Evolutionary conservation across 2,888 invertebrate species (phyloP).

Genomic region (Xanthorhoe designata): DNA sequence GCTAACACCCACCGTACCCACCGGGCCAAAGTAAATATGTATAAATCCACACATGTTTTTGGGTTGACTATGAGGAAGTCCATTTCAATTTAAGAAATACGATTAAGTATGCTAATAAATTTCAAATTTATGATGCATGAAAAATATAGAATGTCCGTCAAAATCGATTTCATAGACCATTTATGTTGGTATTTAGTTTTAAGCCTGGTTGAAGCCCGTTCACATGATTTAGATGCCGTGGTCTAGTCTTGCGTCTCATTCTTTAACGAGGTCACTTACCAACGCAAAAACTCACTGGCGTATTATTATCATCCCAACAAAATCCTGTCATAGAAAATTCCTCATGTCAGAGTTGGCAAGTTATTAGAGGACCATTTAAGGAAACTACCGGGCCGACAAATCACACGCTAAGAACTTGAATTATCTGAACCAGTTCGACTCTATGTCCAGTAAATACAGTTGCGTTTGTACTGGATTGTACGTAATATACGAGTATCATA

Average conservation of each 20-base stretch:
- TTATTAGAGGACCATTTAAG: slow-evolving; percentile 26
- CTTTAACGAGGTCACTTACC: background rate
- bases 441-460: slow-evolving; percentile 21
- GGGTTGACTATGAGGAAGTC: slow-evolving; percentile 27
- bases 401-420: slow-evolving; percentile 23
- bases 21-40: slow-evolving; percentile 30
- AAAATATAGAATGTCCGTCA: slow-evolving; percentile 19
- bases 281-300: background rate
- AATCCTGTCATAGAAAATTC: slow-evolving; percentile 20
- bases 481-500: slow-evolving; percentile 35
- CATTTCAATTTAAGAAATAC: slow-evolving; percentile 22
- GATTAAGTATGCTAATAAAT: slow-evolving; percentile 24
- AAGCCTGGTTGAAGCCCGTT: background rate
- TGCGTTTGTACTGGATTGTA: slow-evolving; percentile 25
- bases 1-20: slow-evolving; percentile 20
- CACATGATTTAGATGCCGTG: background rate
- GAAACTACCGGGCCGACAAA: slow-evolving; percentile 31
- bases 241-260: background rate
- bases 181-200: slow-evolving; percentile 5
- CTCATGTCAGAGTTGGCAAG: slow-evolving; percentile 28
- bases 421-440: slow-evolving; percentile 18
- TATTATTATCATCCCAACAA: background rate
- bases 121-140: slow-evolving; percentile 32
- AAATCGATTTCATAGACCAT: slow-evolving; percentile 26
- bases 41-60: slow-evolving; percentile 23